Base-by-base conservation (phyloP, 1,140 invertebrate genomes). In the Mya arenaria region DNA sequence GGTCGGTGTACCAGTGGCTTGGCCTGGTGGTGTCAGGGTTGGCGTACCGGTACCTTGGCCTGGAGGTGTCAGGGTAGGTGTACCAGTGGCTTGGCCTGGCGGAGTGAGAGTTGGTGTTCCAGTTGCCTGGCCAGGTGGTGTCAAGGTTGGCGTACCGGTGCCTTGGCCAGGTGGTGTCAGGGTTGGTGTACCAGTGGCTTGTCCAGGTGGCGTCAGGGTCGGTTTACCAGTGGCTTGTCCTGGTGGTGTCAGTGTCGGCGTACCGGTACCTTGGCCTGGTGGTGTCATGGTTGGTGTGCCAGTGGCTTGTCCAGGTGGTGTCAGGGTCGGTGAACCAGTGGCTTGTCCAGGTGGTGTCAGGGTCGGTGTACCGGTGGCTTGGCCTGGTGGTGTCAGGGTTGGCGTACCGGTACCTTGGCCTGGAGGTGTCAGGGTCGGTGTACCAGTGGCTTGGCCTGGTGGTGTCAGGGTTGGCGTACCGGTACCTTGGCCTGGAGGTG, bases 241-340 rank as follows among this genome's bases (percentile, higher is more conserved):
- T 44, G 78, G 78, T 44, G 74, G 74, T 69, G 23, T 25, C 23
- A 75, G 32, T 36, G 74, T 55, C 68, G 84, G 81, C 48, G 55
- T 15, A 4, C 34, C 8, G n/a, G 44, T 44, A 63, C 71, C 15
- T 4, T 34, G 17, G 3, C 34, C 19, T 3, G 37, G 41, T 52
- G 72, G 44, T 82, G 36, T 19, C 28, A 34, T 48, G 28, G 68
- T 39, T 63, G 69, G 81, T 48, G 69, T 56, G n/a, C 39, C 23
- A 4, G 63, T 62, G 25, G 71, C 30, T 23, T 36, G 17, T 0
- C 48, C 10, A n/a, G 56, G 56, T 41, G 73, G 73, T 41, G 28
- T 10, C 19, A 60, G 56, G 15, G 56, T 41, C 65, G 60, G 56
- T 75, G 60, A 10, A 0, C 32, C 1, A 4, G 23, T 30, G 0